phyloP scores from a whole-genome alignment of 2,797 vertebrate genomes.

The Phaenicophaeus curvirostris region DNA sequence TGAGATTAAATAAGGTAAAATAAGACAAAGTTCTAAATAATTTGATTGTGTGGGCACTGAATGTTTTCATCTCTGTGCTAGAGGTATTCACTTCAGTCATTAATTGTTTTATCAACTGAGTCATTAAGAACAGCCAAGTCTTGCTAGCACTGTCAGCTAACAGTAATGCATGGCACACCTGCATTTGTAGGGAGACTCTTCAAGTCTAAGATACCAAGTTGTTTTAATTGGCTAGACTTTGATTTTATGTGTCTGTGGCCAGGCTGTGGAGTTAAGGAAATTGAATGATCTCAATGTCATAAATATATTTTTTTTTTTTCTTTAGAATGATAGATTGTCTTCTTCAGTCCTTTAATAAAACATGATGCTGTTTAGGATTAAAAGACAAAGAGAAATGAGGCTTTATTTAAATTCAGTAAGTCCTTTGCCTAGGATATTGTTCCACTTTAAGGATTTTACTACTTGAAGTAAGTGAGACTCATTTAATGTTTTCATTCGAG shows the following conservation, averaged over 20 bases:
- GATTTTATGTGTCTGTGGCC: background rate
- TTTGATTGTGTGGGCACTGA: background rate
- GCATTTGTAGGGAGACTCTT: background rate
- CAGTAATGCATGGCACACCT: background rate
- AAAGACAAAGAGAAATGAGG: background rate
- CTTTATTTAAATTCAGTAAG: background rate
- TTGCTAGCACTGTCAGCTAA: background rate
- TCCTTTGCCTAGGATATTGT: background rate
- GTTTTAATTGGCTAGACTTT: background rate
- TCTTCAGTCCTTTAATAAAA: background rate
- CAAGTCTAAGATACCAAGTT: background rate
- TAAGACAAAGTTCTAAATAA: background rate
- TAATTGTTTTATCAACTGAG: background rate
- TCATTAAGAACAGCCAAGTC: background rate
- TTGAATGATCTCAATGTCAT: background rate
- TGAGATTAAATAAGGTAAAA: slow-evolving; percentile 21
- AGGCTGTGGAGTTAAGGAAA: background rate
- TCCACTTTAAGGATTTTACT: background rate
- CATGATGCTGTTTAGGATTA: background rate
- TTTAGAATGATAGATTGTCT: background rate
- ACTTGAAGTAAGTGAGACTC: background rate
- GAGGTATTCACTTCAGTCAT: background rate
- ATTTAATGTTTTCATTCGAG: background rate
- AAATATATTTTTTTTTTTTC: background rate
- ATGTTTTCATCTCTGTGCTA: background rate